A percentile compares a stretch with the other conserved stretches of the same genome.
These are phyloP conservation scores for Leucophenga maculata DNA, from an alignment of 2,888 invertebrate species.

Conservation along the genomic window DNA sequence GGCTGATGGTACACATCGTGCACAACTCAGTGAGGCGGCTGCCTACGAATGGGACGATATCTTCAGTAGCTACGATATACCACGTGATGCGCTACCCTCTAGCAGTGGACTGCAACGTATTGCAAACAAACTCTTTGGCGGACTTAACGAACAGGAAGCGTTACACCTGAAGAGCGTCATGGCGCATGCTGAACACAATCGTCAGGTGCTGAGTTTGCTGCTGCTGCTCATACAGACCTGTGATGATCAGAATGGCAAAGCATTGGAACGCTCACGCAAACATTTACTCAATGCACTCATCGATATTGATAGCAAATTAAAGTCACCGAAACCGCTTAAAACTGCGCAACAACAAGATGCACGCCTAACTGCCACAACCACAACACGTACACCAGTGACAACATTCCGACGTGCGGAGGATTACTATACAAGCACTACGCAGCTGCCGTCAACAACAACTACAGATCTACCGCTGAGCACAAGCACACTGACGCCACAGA, in stretches of 20 bases:
- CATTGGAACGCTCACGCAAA: conserved; percentile 80
- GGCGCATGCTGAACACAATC: conserved; percentile 85
- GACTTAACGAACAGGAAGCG: conserved; percentile 82
- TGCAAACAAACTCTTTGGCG: conserved; percentile 84
- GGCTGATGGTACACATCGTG: conserved; percentile 12
- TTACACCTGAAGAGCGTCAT: conserved; percentile 84
- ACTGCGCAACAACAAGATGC: conserved; percentile 25
- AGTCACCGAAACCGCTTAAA: conserved; percentile 21
- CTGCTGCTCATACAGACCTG: conserved; percentile 85
- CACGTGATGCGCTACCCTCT: conserved; percentile 74
- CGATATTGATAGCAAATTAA: conserved; percentile 74
- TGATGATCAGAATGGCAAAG: conserved; percentile 80
- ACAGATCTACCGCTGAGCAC: conserved; percentile 51
- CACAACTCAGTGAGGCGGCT: not conserved
- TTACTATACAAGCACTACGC: conserved; percentile 60
- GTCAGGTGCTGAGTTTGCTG: conserved; percentile 82
- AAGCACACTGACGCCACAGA: conserved; percentile 37
- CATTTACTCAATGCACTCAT: conserved; percentile 80
- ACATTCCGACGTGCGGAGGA: conserved; percentile 69
- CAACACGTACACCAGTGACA: conserved; percentile 57
- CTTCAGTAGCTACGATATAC: conserved; percentile 74
- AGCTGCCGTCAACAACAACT: conserved; percentile 56
- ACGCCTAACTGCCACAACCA: conserved; percentile 46
- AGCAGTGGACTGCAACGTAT: conserved; percentile 79
- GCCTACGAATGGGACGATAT: conserved; percentile 70